These are phyloP conservation scores for Netelia virgata DNA, from an alignment of 2,888 invertebrate species.

Conservation along the genomic window DNA sequence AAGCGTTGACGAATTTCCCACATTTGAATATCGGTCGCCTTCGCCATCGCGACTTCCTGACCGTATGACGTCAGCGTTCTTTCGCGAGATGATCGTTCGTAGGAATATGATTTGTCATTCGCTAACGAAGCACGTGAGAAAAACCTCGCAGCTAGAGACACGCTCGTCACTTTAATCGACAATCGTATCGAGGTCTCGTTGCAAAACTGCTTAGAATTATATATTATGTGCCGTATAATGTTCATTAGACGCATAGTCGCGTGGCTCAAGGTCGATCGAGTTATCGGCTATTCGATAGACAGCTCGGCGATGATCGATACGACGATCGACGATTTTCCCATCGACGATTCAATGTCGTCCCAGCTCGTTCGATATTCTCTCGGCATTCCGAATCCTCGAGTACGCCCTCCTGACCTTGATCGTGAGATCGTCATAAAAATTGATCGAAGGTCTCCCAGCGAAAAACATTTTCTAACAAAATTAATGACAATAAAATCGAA, in stretches of 20 bases:
- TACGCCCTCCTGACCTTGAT: constrained; percentile 48
- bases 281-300: constrained; percentile 49
- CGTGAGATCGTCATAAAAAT: constrained; percentile 48
- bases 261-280: constrained; percentile 45
- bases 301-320: constrained; percentile 42
- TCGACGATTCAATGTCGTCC: constrained; percentile 31
- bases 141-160: background rate
- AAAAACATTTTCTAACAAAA: constrained; percentile 1
- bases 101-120: background rate
- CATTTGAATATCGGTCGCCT: constrained; percentile 30
- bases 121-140: background rate
- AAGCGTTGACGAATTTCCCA: background rate
- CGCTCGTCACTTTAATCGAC: constrained; percentile 6
- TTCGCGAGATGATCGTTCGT: background rate
- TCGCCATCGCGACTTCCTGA: background rate
- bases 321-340: constrained; percentile 56
- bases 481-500: background rate
- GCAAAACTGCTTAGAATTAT: background rate
- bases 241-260: background rate
- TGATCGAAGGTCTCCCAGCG: constrained; percentile 13
- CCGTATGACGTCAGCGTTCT: background rate
- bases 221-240: constrained; percentile 4
- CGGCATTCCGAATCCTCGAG: constrained; percentile 29
- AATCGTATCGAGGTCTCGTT: constrained; percentile 27
- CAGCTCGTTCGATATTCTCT: constrained; percentile 44